Evolutionary conservation across 1,140 invertebrate genomes (phyloP).

Genomic region (Saccostrea echinata): DNA sequence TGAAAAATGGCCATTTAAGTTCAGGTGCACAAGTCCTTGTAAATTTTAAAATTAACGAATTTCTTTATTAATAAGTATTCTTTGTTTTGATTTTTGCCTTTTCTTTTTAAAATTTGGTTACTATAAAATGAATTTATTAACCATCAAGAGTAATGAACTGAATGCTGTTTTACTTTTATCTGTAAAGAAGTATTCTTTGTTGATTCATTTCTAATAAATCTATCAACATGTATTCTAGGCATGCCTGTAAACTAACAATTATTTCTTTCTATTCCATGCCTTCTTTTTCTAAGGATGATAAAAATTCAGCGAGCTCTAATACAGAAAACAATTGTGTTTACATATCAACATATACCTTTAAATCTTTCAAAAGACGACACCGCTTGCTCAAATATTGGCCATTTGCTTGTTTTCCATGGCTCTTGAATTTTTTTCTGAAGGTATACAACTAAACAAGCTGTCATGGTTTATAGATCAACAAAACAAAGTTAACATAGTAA

Average conservation of each 20-base stretch:
- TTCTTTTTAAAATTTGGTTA: not conserved
- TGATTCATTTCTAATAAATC: not conserved
- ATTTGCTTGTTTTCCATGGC: constrained; percentile 21
- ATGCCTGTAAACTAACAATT: constrained; percentile 18
- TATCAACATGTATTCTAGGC: not conserved
- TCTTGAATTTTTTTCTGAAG: constrained; percentile 22
- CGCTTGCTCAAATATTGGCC: constrained; percentile 34
- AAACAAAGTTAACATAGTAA: not conserved
- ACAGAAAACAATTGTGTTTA: constrained; percentile 18
- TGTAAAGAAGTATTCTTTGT: not conserved
- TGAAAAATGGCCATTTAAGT: not conserved
- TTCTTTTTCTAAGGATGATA: constrained; percentile 13
- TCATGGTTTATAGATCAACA: not conserved
- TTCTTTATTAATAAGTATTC: not conserved
- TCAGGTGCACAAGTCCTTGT: not conserved
- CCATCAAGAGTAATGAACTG: not conserved
- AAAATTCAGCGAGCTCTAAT: not conserved
- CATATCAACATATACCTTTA: constrained; percentile 33
- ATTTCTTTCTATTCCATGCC: constrained; percentile 33
- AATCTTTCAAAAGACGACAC: constrained; percentile 20
- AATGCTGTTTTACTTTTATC: not conserved
- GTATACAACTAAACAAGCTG: not conserved
- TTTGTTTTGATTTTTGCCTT: not conserved
- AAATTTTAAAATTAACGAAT: not conserved
- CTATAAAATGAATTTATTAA: not conserved